phyloP scores from a whole-genome alignment of 1,140 invertebrate species.

The Holcopasites calliopsidis region DNA sequence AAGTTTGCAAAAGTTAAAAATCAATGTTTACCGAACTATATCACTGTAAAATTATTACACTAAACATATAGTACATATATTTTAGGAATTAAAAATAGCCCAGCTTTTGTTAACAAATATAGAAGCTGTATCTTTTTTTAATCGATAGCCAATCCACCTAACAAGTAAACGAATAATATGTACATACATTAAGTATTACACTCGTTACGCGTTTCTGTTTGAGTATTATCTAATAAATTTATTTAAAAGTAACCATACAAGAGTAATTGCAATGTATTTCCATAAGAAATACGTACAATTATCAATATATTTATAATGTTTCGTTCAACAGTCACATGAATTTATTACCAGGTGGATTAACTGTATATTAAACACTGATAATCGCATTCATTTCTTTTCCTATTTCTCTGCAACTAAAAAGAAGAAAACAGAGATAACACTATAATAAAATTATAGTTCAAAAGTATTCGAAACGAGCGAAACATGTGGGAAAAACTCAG shows the following conservation, averaged over 20 bases:
- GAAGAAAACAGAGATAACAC: constrained; percentile 4
- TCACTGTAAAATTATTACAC: constrained; percentile 28
- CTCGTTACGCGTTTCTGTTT: constrained; percentile 28
- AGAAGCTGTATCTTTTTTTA: constrained; percentile 29
- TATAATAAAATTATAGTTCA: constrained; percentile 20
- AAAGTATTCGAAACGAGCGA: constrained; percentile 11
- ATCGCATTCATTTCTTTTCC: background rate
- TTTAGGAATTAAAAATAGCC: constrained; percentile 20
- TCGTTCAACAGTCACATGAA: constrained; percentile 46
- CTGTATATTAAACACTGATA: background rate
- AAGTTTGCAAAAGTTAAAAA: constrained; percentile 12
- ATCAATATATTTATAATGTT: constrained; percentile 37
- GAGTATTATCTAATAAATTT: constrained; percentile 49
- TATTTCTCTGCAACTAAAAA: no score
- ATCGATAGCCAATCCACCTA: constrained; percentile 39
- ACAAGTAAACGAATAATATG: constrained; percentile 42
- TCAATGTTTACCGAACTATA: constrained; percentile 29
- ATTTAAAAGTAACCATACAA: constrained; percentile 45
- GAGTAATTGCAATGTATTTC: constrained; percentile 44
- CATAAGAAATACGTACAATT: constrained; percentile 42
- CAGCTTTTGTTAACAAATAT: constrained; percentile 35
- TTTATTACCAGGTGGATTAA: constrained; percentile 43
- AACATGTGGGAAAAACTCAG: constrained; percentile 3
- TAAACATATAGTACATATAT: constrained; percentile 36
- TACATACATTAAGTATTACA: constrained; percentile 44